Evolutionary conservation across 2,797 vertebrate species (phyloP).

Genomic region (Lindbergichthys nudifrons): DNA sequence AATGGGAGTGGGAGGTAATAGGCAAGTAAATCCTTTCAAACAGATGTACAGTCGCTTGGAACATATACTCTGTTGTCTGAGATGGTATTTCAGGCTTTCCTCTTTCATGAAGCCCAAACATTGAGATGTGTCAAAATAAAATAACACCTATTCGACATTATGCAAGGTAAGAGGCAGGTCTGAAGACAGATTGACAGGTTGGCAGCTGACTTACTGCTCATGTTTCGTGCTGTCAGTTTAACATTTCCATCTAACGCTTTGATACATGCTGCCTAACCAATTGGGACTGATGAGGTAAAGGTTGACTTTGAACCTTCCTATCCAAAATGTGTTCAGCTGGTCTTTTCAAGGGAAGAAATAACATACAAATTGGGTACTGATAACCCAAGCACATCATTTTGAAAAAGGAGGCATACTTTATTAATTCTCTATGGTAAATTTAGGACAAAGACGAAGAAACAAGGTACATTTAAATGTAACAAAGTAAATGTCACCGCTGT

Average conservation of each 20-base stretch:
- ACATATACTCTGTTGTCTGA: constrained; percentile 1
- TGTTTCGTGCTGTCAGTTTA: constrained; percentile 22
- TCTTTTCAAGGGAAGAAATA: too few species aligned
- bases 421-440: too few species aligned
- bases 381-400: too few species aligned
- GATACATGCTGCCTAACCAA: constrained; percentile 14
- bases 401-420: too few species aligned
- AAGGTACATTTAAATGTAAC: too few species aligned
- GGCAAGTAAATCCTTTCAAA: constrained; percentile 16
- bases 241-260: constrained; percentile 24
- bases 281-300: background rate
- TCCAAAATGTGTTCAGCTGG: background rate
- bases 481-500: too few species aligned
- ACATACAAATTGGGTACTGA: too few species aligned
- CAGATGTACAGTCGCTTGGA: constrained; percentile 4
- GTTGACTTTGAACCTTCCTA: constrained; percentile 8
- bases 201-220: constrained; percentile 20
- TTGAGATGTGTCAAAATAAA: constrained; percentile 30
- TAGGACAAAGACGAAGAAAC: too few species aligned
- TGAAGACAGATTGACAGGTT: constrained; percentile 27
- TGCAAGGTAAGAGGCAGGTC: background rate
- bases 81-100: background rate
- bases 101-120: background rate
- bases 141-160: constrained; percentile 3
- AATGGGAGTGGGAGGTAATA: constrained; percentile 25